Base-by-base conservation (phyloP, 2,113 vertebrate genomes). In the Embiotoca jacksoni region DNA sequence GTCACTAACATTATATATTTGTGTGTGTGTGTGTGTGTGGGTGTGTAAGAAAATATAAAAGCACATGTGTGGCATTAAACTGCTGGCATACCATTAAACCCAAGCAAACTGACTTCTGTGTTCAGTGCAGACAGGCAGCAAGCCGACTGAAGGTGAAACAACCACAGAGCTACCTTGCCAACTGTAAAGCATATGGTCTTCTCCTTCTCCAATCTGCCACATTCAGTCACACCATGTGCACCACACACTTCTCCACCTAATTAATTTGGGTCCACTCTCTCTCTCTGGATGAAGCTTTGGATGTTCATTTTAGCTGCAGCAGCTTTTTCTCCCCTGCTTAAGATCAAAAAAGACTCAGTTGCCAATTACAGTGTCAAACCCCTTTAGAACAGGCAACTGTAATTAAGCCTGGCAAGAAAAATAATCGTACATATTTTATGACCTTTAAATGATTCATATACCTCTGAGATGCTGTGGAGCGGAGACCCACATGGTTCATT, bases 351-450 rank as follows among this genome's bases (percentile, higher is more conserved):
- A 64, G 50, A 72, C 33, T 72, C 61, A 61, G 50, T 86, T 35
- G 47, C 78, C 83, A 92, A 87, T 89, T 91, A 89, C 64, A 61
- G 65, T 88, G 84, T 78, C 68, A 82, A 73, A 78, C 62, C 65
- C 46, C 61, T 67, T 73, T 49, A 76, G 75, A 76, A 81, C 35
- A 78, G 72, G 64, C 59, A 80, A 80, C 73, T 68, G 72, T 85
- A 88, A 91, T 87, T 83, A 88, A 75, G 61, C 55, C 49, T 66
- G 68, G 71, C 69, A 88, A 59, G 87, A 78, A 70, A 88, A 88
- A 80, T 72, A 82, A 85, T 74, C 78, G 75, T 83, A 79, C 72
- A 82, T 82, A 75, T 88, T 90, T 90, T 67, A 85, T 37, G 30
- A 63, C 41, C 53, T 78, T 89, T 83, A 82, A 85, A 88, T 79